Evolutionary conservation across 53 echinoderm and acorn worm species (phyloP), one percentile per base, ranked within the genome.

Genomic region (Temnopleurus reevesii): DNA sequence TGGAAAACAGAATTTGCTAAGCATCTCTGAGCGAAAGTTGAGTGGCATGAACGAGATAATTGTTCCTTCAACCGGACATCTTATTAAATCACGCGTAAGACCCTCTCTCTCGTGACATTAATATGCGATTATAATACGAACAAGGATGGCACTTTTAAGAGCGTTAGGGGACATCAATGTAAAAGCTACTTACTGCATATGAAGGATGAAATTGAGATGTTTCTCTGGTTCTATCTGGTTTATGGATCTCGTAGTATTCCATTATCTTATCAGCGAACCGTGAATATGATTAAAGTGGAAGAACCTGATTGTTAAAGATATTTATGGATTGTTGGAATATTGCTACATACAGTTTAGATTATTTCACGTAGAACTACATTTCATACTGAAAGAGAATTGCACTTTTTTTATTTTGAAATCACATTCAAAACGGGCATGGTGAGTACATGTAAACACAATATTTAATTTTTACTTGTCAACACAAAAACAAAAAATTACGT

Each of bases 51-150:
- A 41, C 8, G 0, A 38, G 71, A 71, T 71, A 71, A 71, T 71
- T 41, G 41, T 71, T 41, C 43, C 21, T 7, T 41, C 43, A 71
- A 3, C n/a, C 71, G 71, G 2, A 71, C 5, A 71, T 41, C 19
- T 71, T 19, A 71, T 71, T 71, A 71, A 71, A 71, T 71, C 41
- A 41, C n/a, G 71, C 71, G 43, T 71, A 38, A 43, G 21, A 71
- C 21, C n/a, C 15, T 34, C n/a, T 71, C 41, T 33, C 10, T 71
- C 8, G 71, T 10, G 71, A 38, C 5, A 71, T 41, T 7, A 36
- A 71, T 71, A 66, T 13, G 47, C 17, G 49, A 12, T 49, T 12
- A 15, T 49, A 0, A 49, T 15, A 49, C 49, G 10, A 49, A 49
- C 21, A n/a, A 4, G 71, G 7, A 3, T 3, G 19, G 71, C 41